Evolutionary conservation across 30 jellyfish, hydroid and myxozoan genomes (phyloP).

Genomic region (Aurelia coerulea): DNA sequence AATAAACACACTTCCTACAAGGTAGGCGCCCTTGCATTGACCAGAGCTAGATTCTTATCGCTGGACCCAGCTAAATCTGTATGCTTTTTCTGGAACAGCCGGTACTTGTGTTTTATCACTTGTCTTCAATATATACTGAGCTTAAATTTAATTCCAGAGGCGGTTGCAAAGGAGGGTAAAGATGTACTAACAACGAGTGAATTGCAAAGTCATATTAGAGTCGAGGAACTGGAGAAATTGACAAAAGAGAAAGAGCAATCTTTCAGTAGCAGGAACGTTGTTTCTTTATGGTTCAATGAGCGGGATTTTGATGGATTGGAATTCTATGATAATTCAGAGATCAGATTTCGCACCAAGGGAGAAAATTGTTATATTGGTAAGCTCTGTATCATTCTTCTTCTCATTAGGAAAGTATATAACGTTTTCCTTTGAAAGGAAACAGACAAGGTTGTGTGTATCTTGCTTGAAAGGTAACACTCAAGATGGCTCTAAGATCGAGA

Average conservation of each 20-base stretch:
- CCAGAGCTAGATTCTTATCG: too few relatives aligned
- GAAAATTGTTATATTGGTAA: conserved; percentile 56
- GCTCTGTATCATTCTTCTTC: neutral
- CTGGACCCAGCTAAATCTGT: too few relatives aligned
- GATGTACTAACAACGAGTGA: conserved; percentile 55
- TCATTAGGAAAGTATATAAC: neutral
- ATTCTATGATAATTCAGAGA: conserved; percentile 51
- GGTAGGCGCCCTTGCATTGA: too few relatives aligned
- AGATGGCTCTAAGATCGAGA: neutral
- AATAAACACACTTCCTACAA: too few relatives aligned
- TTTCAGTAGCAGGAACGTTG: conserved; percentile 4
- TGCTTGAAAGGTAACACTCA: neutral
- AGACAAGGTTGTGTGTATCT: too few relatives aligned
- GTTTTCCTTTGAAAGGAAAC: neutral
- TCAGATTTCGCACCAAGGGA: conserved; percentile 87
- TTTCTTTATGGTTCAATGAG: conserved; percentile 86
- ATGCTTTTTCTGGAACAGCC: too few relatives aligned
- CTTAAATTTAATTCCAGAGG: conserved; percentile 31
- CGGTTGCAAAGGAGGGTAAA: conserved; percentile 76
- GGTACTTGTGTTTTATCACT: too few relatives aligned
- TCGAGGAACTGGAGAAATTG: conserved; percentile 28
- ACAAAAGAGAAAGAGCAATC: conserved; percentile 53
- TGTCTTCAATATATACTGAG: too few relatives aligned
- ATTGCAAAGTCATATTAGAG: conserved; percentile 22
- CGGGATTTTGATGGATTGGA: conserved; percentile 84